Conservation (phyloP, 64 coral and sea anemone genomes). For the Porites lutea region DNA sequence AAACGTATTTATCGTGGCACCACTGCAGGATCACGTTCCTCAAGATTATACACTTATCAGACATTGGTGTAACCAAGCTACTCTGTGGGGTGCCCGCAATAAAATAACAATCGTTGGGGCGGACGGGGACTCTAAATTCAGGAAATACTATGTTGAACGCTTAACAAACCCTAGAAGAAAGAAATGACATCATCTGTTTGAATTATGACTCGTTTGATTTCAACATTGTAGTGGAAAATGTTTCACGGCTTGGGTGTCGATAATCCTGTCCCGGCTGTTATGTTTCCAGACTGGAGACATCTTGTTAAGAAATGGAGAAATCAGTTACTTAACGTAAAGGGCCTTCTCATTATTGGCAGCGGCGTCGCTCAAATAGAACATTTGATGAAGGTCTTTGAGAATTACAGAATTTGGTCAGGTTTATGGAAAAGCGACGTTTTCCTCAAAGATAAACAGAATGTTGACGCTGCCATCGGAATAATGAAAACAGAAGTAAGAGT, state of each 20-base stretch:
- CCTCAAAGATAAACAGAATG: too few species aligned
- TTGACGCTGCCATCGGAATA: not conserved
- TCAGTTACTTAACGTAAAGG: not conserved
- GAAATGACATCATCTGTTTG: not conserved
- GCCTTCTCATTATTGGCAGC: not conserved
- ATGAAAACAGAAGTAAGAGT: not conserved
- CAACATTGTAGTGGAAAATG: not conserved
- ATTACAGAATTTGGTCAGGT: too few species aligned
- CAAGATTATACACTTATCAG: too few species aligned
- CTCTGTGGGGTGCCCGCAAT: too few species aligned
- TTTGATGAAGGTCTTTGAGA: not conserved
- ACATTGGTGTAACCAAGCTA: too few species aligned
- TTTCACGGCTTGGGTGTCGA: not conserved
- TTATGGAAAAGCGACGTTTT: too few species aligned
- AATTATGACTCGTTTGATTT: not conserved
- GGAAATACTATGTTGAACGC: not conserved
- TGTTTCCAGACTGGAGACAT: not conserved
- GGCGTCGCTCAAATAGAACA: not conserved
- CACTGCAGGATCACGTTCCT: not conserved
- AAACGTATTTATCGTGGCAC: too few species aligned
- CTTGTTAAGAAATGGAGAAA: not conserved
- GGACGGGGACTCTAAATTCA: not conserved
- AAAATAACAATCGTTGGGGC: too few species aligned
- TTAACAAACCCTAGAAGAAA: not conserved
- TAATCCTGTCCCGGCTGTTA: not conserved